These are phyloP conservation scores for Porites cylindrica DNA, from an alignment of 92 coral and sea anemone genomes.

Conservation along the genomic window DNA sequence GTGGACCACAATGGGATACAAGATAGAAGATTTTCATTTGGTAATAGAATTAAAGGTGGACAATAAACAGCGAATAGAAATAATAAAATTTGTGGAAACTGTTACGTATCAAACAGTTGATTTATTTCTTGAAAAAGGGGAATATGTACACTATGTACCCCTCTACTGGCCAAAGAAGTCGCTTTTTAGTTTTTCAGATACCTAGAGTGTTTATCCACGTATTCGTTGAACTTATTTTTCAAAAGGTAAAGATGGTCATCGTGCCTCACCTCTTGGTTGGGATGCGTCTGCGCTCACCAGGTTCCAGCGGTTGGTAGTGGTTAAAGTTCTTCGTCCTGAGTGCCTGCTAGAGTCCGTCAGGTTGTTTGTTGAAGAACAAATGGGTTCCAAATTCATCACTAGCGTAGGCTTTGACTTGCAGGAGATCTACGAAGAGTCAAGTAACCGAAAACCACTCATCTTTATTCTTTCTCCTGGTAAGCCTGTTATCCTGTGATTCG, in stretches of 20 bases:
- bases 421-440: conserved; percentile 91
- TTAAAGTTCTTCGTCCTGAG: conserved; percentile 91
- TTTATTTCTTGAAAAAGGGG: no score
- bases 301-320: conserved; percentile 88
- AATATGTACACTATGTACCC: no score
- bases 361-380: conserved; percentile 83
- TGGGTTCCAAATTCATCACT: conserved; percentile 87
- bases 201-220: not conserved
- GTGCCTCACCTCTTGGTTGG: conserved; percentile 75
- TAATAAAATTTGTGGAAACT: no score
- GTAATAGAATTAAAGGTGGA: no score
- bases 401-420: conserved; percentile 89
- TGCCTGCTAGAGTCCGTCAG: conserved; percentile 87
- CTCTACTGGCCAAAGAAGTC: no score
- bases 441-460: conserved; percentile 85
- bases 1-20: no score
- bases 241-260: conserved; percentile 25
- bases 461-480: conserved; percentile 95
- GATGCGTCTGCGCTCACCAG: conserved; percentile 69
- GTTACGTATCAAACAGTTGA: no score
- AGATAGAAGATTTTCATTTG: no score
- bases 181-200: no score
- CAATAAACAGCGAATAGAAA: no score
- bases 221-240: not conserved
- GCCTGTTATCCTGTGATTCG: not conserved